Evolutionary conservation across 1,140 invertebrate species (phyloP), one percentile per base, ranked within the genome.

Genomic region (Zophobas morio): DNA sequence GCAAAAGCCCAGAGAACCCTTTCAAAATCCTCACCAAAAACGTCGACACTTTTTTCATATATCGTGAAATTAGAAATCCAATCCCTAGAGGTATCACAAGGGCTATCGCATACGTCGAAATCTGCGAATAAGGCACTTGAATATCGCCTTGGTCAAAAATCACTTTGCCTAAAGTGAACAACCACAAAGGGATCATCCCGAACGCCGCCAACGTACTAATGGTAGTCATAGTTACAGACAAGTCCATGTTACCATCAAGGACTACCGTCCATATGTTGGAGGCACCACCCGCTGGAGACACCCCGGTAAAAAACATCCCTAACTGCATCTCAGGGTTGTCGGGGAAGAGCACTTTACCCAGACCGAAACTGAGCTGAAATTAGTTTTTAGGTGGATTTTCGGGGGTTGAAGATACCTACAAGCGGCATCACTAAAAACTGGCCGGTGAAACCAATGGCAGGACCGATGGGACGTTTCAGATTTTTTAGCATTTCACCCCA

Each of bases 181-280:
- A 87, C 98, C 98, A 99, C 0, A 96, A 84, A 0, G 97, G 97
- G 90, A 99, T 97, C 88, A 98, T 94, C 1, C 75, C 82, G 53
- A 86, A 85, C 1, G 85, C 84, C 2, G 81, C 81, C 8, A 86
- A 80, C 8, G 82, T 86, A 76, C 95, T 95, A 63, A 98, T 89
- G 34, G 96, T 93, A 0, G 97, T 99, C 96, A 98, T 97, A 2
- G 96, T 94, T 70, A 99, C 91, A 0, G 95, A 97, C 2, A 98
- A 89, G 88, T 96, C 93, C 0, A 98, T 88, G 88, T 98, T 98
- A 2, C 95, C 97, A 40, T 92, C 93, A 0, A 99, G 86, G 39
- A 97, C 90, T 75, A 95, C 91, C 0, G 96, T 95, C 96, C 97
- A 98, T 80, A 98, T 96, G 85, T 99, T 99, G n/a, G 96, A 98